A percentile compares a stretch with the other conserved stretches of the same genome.
These are phyloP conservation scores for Crepidodera aurea DNA, from an alignment of 2,888 invertebrate genomes.

Conservation along the genomic window DNA sequence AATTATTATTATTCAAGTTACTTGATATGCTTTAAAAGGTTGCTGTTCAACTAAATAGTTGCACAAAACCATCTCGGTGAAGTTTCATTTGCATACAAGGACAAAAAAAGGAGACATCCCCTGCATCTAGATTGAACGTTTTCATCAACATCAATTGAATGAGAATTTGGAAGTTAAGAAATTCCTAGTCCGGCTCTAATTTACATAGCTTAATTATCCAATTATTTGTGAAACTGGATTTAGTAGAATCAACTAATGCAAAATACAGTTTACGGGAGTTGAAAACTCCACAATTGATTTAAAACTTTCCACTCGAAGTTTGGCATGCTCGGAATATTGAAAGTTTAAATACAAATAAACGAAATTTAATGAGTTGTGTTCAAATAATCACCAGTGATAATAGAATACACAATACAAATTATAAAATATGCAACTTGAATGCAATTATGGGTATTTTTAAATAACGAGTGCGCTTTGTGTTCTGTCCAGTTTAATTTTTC, in stretches of 20 bases:
- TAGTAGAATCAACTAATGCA: slow-evolving; percentile 4
- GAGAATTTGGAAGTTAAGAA: neutral
- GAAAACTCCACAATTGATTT: slow-evolving; percentile 16
- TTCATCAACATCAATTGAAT: neutral
- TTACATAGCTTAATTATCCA: slow-evolving; percentile 16
- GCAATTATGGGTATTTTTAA: no score
- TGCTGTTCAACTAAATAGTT: no score
- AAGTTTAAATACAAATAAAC: slow-evolving; percentile 7
- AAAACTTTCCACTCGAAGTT: slow-evolving; percentile 7
- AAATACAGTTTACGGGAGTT: slow-evolving; percentile 8
- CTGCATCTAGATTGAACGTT: neutral
- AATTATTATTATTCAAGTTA: no score
- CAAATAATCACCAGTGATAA: neutral
- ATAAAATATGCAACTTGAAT: neutral
- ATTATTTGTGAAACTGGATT: slow-evolving; percentile 12
- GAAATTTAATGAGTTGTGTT: slow-evolving; percentile 5
- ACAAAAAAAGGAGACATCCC: neutral
- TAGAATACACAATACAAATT: neutral
- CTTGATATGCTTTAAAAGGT: no score
- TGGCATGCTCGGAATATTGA: neutral
- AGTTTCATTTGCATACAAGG: no score
- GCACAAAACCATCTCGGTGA: no score
- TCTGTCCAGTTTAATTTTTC: no score
- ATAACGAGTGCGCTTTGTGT: no score
- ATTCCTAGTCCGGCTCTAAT: slow-evolving; percentile 12